These are phyloP conservation scores for Mallotus villosus DNA, from an alignment of 2,797 vertebrate genomes.

Conservation along the genomic window DNA sequence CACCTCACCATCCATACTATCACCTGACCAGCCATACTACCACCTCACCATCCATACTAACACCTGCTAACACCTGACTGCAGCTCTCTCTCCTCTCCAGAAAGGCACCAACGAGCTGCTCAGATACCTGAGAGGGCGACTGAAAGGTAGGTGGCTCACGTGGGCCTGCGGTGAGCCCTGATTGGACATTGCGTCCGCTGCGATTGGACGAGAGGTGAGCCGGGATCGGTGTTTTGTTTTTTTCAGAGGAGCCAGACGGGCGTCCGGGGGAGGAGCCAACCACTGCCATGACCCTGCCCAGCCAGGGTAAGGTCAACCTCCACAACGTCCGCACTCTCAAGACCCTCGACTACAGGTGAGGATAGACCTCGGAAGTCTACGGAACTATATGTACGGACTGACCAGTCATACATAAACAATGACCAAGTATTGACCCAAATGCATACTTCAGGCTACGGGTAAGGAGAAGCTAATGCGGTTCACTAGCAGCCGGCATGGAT, in stretches of 20 bases:
- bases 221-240: slow-evolving; percentile 12
- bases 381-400: too few relatives aligned
- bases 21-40: not conserved
- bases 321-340: slow-evolving; percentile 84
- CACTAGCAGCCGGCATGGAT: too few relatives aligned
- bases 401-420: too few relatives aligned
- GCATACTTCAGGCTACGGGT: too few relatives aligned
- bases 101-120: slow-evolving; percentile 94
- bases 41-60: not conserved
- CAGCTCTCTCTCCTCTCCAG: slow-evolving; percentile 61
- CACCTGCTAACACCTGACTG: not conserved
- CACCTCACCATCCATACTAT: not conserved
- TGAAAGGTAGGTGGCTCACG: slow-evolving; percentile 80
- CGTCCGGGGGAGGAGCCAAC: slow-evolving; percentile 51
- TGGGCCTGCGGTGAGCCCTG: not conserved
- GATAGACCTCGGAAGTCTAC: not conserved
- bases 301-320: slow-evolving; percentile 80
- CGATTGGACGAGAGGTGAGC: slow-evolving; percentile 3
- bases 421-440: too few relatives aligned
- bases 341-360: slow-evolving; percentile 84
- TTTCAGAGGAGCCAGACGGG: slow-evolving; percentile 71
- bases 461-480: too few relatives aligned
- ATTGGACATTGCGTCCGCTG: not conserved
- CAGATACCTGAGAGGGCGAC: slow-evolving; percentile 88
- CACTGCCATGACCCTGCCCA: slow-evolving; percentile 92